Conservation (phyloP, 2,888 invertebrate genomes). For the Leptinotarsa tumamoca region DNA sequence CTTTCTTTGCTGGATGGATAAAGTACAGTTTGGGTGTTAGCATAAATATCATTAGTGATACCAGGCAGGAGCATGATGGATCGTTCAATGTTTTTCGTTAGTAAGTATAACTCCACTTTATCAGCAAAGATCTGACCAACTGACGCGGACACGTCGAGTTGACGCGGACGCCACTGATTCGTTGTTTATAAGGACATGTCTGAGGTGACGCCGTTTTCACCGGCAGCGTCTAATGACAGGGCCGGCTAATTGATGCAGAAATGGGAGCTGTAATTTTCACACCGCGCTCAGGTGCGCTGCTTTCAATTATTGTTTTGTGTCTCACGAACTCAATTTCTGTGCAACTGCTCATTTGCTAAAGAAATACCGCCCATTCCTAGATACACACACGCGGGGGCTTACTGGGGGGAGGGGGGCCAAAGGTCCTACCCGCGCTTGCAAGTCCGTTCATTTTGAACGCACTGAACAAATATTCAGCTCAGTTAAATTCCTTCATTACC, state of each 20-base stretch:
- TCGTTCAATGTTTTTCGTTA: too few relatives aligned
- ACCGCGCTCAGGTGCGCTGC: constrained; percentile 61
- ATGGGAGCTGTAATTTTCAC: constrained; percentile 65
- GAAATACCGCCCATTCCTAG: constrained; percentile 34
- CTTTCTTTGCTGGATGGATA: too few relatives aligned
- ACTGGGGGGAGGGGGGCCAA: background rate
- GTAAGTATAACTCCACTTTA: too few relatives aligned
- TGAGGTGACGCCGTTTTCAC: constrained; percentile 59
- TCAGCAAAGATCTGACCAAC: too few relatives aligned
- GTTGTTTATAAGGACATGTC: constrained; percentile 47
- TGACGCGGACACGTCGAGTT: background rate
- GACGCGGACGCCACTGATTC: constrained; percentile 30
- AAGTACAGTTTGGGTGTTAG: too few relatives aligned
- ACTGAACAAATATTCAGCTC: too few relatives aligned
- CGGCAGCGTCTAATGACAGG: constrained; percentile 64
- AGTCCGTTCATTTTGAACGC: background rate
- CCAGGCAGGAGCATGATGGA: too few relatives aligned
- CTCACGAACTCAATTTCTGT: constrained; percentile 64
- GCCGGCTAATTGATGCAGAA: constrained; percentile 65
- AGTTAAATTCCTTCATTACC: too few relatives aligned
- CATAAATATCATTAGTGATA: too few relatives aligned
- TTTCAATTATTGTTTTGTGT: constrained; percentile 64
- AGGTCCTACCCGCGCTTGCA: background rate
- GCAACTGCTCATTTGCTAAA: constrained; percentile 61
- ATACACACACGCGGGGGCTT: background rate